phyloP scores from a whole-genome alignment of 2,113 vertebrate species.

The Oxyura jamaicensis region DNA sequence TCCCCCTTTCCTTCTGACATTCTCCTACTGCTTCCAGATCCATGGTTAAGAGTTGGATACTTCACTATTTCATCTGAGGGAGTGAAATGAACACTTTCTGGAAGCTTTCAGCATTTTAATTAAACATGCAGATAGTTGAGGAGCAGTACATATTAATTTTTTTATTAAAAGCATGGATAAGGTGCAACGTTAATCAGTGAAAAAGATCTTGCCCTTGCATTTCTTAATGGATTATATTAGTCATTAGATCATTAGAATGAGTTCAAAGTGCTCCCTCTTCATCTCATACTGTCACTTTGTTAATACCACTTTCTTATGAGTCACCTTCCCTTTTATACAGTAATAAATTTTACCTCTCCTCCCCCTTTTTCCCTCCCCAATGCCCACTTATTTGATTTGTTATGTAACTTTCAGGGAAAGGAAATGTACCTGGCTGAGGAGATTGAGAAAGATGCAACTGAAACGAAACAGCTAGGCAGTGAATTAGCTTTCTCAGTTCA shows the following conservation, averaged over 20 bases:
- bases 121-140: constrained; percentile 64
- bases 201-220: constrained; percentile 70
- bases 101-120: constrained; percentile 70
- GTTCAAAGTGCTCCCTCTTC: constrained; percentile 36
- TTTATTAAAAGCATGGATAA: constrained; percentile 75
- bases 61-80: constrained; percentile 21
- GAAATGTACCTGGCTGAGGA: constrained; percentile 55
- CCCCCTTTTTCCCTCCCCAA: neutral
- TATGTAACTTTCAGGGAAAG: constrained; percentile 71
- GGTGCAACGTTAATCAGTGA: constrained; percentile 70
- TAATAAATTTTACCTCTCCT: constrained; percentile 64
- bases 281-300: constrained; percentile 63
- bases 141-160: constrained; percentile 66
- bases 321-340: constrained; percentile 74
- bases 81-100: constrained; percentile 22
- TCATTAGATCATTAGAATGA: constrained; percentile 75
- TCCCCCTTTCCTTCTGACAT: neutral
- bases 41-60: neutral
- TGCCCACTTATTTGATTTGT: constrained; percentile 60
- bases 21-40: neutral
- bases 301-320: constrained; percentile 68
- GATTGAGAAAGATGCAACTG: constrained; percentile 37
- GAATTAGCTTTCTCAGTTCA: constrained; percentile 49
- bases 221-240: constrained; percentile 77
- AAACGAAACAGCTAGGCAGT: constrained; percentile 50